These are phyloP conservation scores for Merluccius polli DNA, from an alignment of 2,797 vertebrate genomes.

Conservation along the genomic window DNA sequence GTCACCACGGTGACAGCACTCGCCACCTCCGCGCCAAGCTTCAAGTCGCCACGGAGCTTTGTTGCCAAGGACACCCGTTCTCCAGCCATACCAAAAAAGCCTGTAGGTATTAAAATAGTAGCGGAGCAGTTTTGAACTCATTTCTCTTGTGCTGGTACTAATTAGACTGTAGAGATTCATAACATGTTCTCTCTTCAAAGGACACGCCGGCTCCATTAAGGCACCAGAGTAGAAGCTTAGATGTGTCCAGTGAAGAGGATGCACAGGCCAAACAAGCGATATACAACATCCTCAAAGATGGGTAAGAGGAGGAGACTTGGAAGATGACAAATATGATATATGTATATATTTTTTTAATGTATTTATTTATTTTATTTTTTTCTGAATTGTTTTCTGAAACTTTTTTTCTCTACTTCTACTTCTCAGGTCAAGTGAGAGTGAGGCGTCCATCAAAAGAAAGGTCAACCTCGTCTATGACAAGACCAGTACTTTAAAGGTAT, in stretches of 20 bases:
- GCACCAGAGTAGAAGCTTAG: conserved; percentile 68
- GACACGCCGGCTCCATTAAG: conserved; percentile 78
- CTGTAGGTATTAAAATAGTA: conserved; percentile 57
- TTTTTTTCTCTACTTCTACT: background rate
- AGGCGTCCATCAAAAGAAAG: conserved; percentile 70
- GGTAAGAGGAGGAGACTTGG: conserved; percentile 65
- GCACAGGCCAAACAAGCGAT: conserved; percentile 70
- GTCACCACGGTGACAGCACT: conserved; percentile 55
- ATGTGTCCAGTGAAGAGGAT: conserved; percentile 59
- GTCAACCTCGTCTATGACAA: conserved; percentile 70
- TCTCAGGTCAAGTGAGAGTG: conserved; percentile 73
- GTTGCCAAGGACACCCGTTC: conserved; percentile 57
- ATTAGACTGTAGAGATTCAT: conserved; percentile 10
- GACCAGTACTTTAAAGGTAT: conserved; percentile 71
- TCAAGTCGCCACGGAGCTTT: conserved; percentile 57
- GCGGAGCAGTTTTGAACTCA: background rate
- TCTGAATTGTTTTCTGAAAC: too few relatives aligned
- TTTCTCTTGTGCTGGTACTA: background rate
- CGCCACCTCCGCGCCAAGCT: conserved; percentile 48
- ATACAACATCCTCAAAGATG: conserved; percentile 76
- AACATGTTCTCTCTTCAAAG: conserved; percentile 59
- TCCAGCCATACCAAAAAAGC: conserved; percentile 58
- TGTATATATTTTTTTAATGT: too few relatives aligned
- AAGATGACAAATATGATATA: background rate
- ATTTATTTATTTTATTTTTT: too few relatives aligned